Evolutionary conservation across 1,140 invertebrate species (phyloP).

Genomic region (Cydia splendana): DNA sequence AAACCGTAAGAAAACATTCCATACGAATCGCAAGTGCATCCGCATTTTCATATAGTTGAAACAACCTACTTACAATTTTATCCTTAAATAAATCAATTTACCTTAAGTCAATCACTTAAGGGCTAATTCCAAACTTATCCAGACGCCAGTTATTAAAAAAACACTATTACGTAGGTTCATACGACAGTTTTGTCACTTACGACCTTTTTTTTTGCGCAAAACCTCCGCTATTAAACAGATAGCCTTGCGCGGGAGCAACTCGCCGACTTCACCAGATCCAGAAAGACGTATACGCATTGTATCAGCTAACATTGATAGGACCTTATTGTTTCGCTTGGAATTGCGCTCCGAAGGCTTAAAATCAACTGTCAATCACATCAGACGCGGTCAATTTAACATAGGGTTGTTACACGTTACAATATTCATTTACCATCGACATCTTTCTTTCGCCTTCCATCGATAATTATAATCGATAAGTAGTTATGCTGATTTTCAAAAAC

Average conservation of each 20-base stretch:
- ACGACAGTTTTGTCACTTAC: not conserved
- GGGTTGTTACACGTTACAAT: not conserved
- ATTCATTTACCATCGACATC: no score
- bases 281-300: not conserved
- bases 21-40: not conserved
- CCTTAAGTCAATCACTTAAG: not conserved
- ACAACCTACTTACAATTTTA: not conserved
- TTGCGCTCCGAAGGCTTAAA: slow-evolving; percentile 39
- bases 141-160: not conserved
- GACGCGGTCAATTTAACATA: slow-evolving; percentile 41
- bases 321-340: not conserved
- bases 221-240: not conserved
- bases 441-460: no score
- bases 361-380: slow-evolving; percentile 45
- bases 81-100: no score
- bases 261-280: not conserved
- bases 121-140: not conserved
- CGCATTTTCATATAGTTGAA: not conserved
- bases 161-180: not conserved
- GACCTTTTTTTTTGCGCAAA: slow-evolving; percentile 1
- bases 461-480: no score
- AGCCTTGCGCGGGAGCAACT: slow-evolving; percentile 2
- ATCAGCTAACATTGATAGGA: not conserved
- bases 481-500: no score
- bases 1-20: no score